Evolutionary conservation across 2,888 invertebrate species (phyloP).

Genomic region (Halictus ligatus): DNA sequence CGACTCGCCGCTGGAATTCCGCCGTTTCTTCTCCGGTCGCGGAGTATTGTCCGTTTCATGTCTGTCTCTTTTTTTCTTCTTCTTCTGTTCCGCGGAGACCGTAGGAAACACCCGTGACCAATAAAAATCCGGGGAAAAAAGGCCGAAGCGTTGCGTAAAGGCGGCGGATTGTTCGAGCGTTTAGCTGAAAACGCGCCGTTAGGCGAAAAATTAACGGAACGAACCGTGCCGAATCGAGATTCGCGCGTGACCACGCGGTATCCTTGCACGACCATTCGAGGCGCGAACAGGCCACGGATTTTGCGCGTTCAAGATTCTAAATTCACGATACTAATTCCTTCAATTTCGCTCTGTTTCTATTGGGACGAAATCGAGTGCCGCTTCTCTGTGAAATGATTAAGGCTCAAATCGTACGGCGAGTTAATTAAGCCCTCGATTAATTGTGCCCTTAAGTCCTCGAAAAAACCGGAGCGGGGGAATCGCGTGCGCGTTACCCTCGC

Average conservation of each 20-base stretch:
- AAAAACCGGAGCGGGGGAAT: not conserved
- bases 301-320: not conserved
- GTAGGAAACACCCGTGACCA: slow-evolving; percentile 15
- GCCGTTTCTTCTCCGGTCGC: not conserved
- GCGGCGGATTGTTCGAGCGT: slow-evolving; percentile 18
- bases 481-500: not conserved
- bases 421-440: not conserved
- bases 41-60: not conserved
- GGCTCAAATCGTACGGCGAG: not conserved
- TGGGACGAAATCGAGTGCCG: no score
- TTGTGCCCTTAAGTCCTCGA: no score
- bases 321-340: no score
- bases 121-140: slow-evolving; percentile 21
- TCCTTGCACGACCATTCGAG: not conserved
- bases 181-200: slow-evolving; percentile 24
- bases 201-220: slow-evolving; percentile 25
- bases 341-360: no score
- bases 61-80: no score
- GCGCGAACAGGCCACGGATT: not conserved
- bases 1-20: not conserved
- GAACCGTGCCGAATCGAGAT: not conserved
- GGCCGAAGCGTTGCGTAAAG: slow-evolving; percentile 34
- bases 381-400: not conserved
- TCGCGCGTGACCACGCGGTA: not conserved
- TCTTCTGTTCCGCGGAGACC: not conserved